phyloP scores from a whole-genome alignment of 1,140 invertebrate species.

The Rhagoletis pomonella region DNA sequence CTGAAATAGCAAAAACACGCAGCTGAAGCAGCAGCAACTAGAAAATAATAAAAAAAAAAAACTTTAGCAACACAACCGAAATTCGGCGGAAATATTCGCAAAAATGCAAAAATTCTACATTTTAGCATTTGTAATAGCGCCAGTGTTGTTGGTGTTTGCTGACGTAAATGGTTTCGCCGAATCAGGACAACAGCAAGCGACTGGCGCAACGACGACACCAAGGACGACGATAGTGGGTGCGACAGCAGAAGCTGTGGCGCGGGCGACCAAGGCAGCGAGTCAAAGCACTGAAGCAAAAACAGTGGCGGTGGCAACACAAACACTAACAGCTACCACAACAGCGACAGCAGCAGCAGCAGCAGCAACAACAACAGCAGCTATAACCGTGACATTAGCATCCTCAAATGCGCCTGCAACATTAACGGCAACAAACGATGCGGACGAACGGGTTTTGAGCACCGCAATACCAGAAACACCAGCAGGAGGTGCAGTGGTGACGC shows the following conservation, averaged over 20 bases:
- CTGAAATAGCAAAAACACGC: conserved; percentile 41
- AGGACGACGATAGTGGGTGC: not conserved
- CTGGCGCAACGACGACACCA: not conserved
- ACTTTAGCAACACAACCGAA: not conserved
- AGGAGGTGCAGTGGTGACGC: not conserved
- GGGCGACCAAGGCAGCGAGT: not conserved
- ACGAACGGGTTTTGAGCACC: conserved; percentile 20
- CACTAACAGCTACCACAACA: conserved; percentile 34
- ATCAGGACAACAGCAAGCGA: not conserved
- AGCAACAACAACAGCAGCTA: conserved; percentile 53
- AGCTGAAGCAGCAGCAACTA: not conserved
- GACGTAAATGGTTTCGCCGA: conserved; percentile 15
- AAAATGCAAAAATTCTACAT: conserved; percentile 67
- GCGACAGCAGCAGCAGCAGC: conserved; percentile 49
- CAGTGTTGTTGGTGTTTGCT: conserved; percentile 51
- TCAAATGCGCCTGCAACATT: conserved; percentile 57
- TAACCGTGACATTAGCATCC: conserved; percentile 55
- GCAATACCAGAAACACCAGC: not conserved
- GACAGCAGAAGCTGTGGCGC: not conserved
- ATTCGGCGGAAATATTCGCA: conserved; percentile 45
- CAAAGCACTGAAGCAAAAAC: not conserved
- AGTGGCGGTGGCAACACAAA: not conserved
- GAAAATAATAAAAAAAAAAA: conserved; percentile 26
- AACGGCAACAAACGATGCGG: conserved; percentile 55
- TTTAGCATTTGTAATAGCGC: conserved; percentile 68